Evolutionary conservation across 2,113 vertebrate genomes (phyloP).

Genomic region (Meriones unguiculatus): DNA sequence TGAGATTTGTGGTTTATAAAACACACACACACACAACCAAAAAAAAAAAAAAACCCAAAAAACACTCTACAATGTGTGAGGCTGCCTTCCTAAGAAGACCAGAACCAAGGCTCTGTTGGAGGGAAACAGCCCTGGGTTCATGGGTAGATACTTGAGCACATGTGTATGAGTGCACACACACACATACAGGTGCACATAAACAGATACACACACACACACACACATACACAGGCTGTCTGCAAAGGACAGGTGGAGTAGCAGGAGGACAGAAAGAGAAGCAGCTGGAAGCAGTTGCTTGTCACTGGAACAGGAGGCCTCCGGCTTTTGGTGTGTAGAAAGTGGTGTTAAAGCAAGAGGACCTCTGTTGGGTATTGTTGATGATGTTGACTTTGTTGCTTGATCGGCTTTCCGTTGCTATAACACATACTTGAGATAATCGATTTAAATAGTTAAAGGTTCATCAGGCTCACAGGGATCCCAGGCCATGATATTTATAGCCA

Average conservation of each 20-base stretch:
- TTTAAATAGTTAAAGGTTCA: not conserved
- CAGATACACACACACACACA: not conserved
- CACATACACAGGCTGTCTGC: not conserved
- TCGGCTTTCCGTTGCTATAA: not conserved
- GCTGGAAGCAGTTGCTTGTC: not conserved
- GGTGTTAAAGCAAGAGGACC: not conserved
- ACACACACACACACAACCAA: too few relatives aligned
- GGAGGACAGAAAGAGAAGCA: not conserved
- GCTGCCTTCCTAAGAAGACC: not conserved
- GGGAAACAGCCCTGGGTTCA: too few relatives aligned
- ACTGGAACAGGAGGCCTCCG: too few relatives aligned
- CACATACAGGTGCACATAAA: not conserved
- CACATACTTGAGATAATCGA: too few relatives aligned
- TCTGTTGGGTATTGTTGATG: not conserved
- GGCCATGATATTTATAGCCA: not conserved
- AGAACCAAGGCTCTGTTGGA: too few relatives aligned
- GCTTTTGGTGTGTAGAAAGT: not conserved
- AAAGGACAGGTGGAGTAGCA: not conserved
- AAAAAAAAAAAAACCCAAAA: not conserved
- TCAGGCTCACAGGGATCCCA: not conserved
- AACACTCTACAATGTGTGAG: fast-evolving
- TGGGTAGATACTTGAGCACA: not conserved
- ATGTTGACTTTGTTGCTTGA: not conserved
- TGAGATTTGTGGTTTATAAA: not conserved
- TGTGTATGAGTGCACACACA: not conserved